A percentile compares a stretch with the other conserved stretches of the same genome.
Evolutionary conservation across 2,888 invertebrate species (phyloP).

Genomic region (Archaeoteleia sp.): DNA sequence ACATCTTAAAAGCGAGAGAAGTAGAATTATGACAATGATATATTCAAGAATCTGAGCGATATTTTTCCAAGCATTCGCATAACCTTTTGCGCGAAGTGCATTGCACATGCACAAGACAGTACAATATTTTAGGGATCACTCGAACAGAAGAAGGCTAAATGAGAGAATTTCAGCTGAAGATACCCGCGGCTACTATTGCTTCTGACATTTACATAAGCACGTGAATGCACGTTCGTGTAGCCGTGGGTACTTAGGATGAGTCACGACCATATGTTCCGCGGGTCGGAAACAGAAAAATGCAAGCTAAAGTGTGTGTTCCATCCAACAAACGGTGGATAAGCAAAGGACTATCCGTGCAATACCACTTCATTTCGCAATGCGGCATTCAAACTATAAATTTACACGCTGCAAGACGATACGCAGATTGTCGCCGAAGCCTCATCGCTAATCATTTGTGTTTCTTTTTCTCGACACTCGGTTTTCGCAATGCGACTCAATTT

Average conservation of each 20-base stretch:
- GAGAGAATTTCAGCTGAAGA: slow-evolving; percentile 2
- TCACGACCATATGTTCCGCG: slow-evolving; percentile 2
- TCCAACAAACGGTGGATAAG: not conserved
- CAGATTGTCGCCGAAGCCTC: not conserved
- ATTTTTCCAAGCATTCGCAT: too few species aligned
- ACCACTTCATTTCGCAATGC: too few species aligned
- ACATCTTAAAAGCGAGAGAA: too few species aligned
- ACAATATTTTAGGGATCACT: slow-evolving; percentile 1
- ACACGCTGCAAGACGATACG: not conserved
- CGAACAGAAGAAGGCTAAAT: slow-evolving; percentile 1
- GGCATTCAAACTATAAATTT: too few species aligned
- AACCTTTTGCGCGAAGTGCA: not conserved
- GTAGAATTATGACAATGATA: too few species aligned
- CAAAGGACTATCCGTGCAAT: not conserved
- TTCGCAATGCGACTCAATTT: slow-evolving; percentile 17
- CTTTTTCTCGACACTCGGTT: slow-evolving; percentile 3
- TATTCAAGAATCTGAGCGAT: too few species aligned
- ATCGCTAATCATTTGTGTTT: not conserved
- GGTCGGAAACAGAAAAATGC: not conserved
- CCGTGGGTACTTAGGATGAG: not conserved
- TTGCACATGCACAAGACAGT: not conserved
- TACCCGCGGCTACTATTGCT: slow-evolving; percentile 5
- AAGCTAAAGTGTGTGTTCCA: not conserved
- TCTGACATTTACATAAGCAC: slow-evolving; percentile 16
- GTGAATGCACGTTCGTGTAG: not conserved